Evolutionary conservation across 2,888 invertebrate species (phyloP), one percentile per base, ranked within the genome.

Genomic region (Aleiodes leptofemur): DNA sequence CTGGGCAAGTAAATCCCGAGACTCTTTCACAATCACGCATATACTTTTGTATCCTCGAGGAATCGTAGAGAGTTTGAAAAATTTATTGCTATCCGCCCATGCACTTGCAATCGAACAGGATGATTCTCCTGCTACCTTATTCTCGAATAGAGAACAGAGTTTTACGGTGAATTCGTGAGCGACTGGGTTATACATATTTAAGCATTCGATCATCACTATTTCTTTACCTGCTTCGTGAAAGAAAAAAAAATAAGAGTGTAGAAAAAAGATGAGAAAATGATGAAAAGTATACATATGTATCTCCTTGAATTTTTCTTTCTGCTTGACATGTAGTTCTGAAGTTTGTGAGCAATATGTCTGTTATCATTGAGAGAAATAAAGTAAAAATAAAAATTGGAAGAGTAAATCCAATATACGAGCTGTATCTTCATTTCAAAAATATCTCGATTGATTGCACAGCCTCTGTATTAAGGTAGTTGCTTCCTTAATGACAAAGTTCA

Each of bases 161-260:
- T 74, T 80, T 80, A 74, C 61, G 38, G 51, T 43, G 75, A 71
- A 77, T 70, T 69, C 76, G 74, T 14, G 43, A 78, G 76, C 77
- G 79, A 79, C 75, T 77, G 74, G 83, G 76, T 84, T 80, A 78
- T 83, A 82, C 81, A 85, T 85, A 83, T 85, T 85, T 84, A 81
- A 85, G 76, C 74, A 81, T 79, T 81, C 82, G 82, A 83, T 83
- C 83, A 80, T 82, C 79, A 78, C 76, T 76, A 68, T 78, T 69
- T 64, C 29, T 69, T 66, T 48, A 51, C 14, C 56, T 23, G 61
- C 64, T 56, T 53, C 48, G 56, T 43, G 11, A 3, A 43, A 43
- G 8, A 23, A 23, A 23, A 23, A 23, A 23, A 43, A 43, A 43
- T 34, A 34, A 34, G 34, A 61, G 61, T 31, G 61, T 11, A 14